Conservation (phyloP, 1,140 invertebrate genomes). For the Sesamia nonagrioides region DNA sequence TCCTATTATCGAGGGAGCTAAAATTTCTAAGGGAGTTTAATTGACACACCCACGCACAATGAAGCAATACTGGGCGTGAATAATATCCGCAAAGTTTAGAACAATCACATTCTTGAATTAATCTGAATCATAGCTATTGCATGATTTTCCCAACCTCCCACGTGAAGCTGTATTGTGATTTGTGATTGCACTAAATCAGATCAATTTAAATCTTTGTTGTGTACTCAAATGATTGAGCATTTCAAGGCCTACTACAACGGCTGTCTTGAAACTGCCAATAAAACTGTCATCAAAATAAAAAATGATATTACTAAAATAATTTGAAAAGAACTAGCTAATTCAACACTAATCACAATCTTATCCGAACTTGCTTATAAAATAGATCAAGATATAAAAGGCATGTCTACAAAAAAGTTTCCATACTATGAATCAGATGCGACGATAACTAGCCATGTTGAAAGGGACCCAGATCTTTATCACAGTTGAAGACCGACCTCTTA, state of each 20-base stretch:
- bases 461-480: conserved; percentile 75
- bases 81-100: conserved; percentile 28
- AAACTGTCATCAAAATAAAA: conserved; percentile 33
- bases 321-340: conserved; percentile 72
- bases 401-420: conserved; percentile 71
- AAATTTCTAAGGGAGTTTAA: not conserved
- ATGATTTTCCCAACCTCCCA: conserved; percentile 34
- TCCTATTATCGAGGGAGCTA: not conserved
- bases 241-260: conserved; percentile 1
- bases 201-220: conserved; percentile 38
- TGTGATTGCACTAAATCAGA: conserved; percentile 27
- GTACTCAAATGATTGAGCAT: conserved; percentile 29
- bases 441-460: conserved; percentile 79
- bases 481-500: conserved; percentile 66
- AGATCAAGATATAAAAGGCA: conserved; percentile 70
- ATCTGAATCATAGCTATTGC: conserved; percentile 27
- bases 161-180: conserved; percentile 26
- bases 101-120: conserved; percentile 23
- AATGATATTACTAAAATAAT: conserved; percentile 40
- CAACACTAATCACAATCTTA: conserved; percentile 71
- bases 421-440: conserved; percentile 68
- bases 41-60: not conserved
- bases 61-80: conserved; percentile 24
- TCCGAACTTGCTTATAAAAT: conserved; percentile 72
- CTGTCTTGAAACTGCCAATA: conserved; percentile 24